Evolutionary conservation across 2,113 vertebrate species (phyloP), one percentile per base, ranked within the genome.

Genomic region (Petromus typicus): DNA sequence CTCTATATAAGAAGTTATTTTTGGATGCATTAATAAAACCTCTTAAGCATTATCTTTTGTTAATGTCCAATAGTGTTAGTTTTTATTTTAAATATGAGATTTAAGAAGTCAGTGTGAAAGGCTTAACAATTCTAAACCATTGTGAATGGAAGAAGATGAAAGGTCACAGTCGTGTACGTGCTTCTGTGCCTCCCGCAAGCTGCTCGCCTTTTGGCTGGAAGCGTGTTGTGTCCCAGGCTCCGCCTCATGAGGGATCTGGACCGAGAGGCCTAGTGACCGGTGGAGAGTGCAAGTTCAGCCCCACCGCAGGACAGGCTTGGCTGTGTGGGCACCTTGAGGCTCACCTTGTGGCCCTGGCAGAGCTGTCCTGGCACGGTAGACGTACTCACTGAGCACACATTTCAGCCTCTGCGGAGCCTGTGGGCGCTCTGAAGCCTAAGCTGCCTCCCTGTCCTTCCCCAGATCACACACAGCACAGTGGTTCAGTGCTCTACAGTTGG

Each of bases 1-100:
- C 59, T 91, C 94, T 94, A 95, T 94, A 95, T 94, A 80, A n/a
- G 37, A 23, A 86, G 80, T 64, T 95, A 95, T 96, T 96, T 96
- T 96, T 45, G 64, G 96, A 89, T 86, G 3, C 30, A 96, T 83
- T 91, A 96, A 86, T 64, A 89, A 96, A 93, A 93, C 40, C 30
- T 86, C 63, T 30, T 83, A 69, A 45, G 34, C 40, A 91, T 95
- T 96, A 91, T 94, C 89, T 96, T 94, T 88, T 61, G 32, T 59
- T 93, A 61, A 54, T 93, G 13, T 75, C 96, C 83, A 93, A 22
- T 43, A 67, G 3, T 59, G 27, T 93, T 94, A 59, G 10, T 94
- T 95, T 92, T 95, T 91, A 93, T 95, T 92, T 89, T 89, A 86
- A 92, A 81, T 82, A 34, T 81, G 57, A 93, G 59, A 86, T 90